Evolutionary conservation across 1,140 invertebrate genomes (phyloP), one percentile per base, ranked within the genome.

Genomic region (Steinernema khuongi): DNA sequence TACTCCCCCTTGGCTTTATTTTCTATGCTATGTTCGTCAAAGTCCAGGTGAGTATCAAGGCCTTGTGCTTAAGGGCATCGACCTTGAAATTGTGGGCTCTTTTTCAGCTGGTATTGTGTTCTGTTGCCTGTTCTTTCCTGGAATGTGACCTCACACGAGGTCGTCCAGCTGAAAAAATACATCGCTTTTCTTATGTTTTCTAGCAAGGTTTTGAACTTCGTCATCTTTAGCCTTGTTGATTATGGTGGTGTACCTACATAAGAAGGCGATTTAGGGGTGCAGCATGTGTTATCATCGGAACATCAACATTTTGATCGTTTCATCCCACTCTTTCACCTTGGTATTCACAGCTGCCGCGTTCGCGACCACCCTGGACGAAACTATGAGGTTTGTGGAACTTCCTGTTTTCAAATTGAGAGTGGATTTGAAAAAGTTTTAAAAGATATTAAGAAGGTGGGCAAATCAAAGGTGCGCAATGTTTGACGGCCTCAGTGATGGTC

Each of bases 171-270:
- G n/a, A n/a, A n/a, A n/a, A n/a, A n/a, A n/a, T n/a, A n/a, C n/a
- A n/a, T n/a, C n/a, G n/a, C n/a, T n/a, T n/a, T n/a, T n/a, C n/a
- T n/a, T n/a, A n/a, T 22, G 14, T 60, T 17, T 60, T 22, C 14
- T n/a, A 60, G 26, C 22, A 26, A 11, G 7, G 50, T 60, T 60
- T 26, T 60, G 92, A 94, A 94, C 94, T 92, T 92, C 92, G n/a
- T 41, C 36, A 41, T 41, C n/a, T 41, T 41, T 41, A 41, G n/a
- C 36, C 7, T n/a, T 11, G 36, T 41, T n/a, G n/a, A 41, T 41
- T 11, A 41, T 41, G 7, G 36, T 41, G n/a, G 7, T 41, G 7
- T 7, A 41, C 7, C 7, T n/a, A 41, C n/a, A 11, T 11, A 41
- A 7, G 7, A n/a, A 7, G 7, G 7, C 36, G 7, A 11, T 60